Percentiles rank a stretch among this genome's conserved stretches.
phyloP scores from a whole-genome alignment of 1,140 invertebrate genomes.

The Schlechtendalia chinensis region DNA sequence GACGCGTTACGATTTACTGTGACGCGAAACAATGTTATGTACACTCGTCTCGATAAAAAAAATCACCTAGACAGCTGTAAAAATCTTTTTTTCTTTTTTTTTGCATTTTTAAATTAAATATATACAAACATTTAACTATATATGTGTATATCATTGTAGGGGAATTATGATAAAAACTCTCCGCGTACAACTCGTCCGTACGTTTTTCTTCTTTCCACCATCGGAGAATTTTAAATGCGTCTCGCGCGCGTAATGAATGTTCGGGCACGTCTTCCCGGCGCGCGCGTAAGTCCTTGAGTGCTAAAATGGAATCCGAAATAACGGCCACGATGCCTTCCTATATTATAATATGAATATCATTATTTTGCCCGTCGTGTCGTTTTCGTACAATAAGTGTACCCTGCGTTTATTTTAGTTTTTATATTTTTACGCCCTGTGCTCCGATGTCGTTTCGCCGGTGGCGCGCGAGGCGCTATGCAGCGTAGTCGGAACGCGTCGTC shows the following conservation, averaged over 20 bases:
- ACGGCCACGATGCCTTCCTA: slow-evolving; percentile 29
- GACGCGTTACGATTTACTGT: neutral
- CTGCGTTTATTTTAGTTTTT: slow-evolving; percentile 15
- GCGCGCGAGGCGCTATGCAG: too few species aligned
- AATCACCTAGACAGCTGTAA: neutral
- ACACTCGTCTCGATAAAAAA: neutral
- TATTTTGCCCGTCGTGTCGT: slow-evolving; percentile 9
- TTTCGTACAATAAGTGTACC: slow-evolving; percentile 33
- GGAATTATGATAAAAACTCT: slow-evolving; percentile 22
- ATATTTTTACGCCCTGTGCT: neutral
- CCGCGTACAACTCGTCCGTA: neutral
- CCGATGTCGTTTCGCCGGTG: neutral
- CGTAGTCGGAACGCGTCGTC: too few species aligned
- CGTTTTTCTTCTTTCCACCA: neutral
- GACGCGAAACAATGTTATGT: neutral
- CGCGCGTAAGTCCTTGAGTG: slow-evolving; percentile 33
- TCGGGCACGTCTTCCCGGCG: slow-evolving; percentile 30
- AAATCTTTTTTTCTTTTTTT: neutral
- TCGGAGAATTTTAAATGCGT: slow-evolving; percentile 13
- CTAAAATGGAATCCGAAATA: slow-evolving; percentile 41
- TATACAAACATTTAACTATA: too few species aligned
- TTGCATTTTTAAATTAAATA: neutral
- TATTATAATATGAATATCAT: slow-evolving; percentile 18
- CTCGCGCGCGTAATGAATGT: slow-evolving; percentile 36
- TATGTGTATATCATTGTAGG: neutral